Conservation (phyloP, 2,888 invertebrate genomes). For the Cheilosia impressa region DNA sequence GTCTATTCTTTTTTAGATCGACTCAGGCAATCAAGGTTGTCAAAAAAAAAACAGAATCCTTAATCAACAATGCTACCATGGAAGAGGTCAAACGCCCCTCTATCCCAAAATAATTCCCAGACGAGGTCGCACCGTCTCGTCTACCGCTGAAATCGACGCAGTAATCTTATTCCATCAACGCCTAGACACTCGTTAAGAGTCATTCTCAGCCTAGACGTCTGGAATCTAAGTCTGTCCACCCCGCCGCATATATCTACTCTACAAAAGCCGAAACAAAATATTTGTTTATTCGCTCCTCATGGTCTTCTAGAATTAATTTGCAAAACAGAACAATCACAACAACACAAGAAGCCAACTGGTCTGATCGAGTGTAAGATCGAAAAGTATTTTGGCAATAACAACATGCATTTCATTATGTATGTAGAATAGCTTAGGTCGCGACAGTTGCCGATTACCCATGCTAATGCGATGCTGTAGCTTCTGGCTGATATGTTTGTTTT, state of each 20-base stretch:
- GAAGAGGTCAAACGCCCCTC: slow-evolving; percentile 34
- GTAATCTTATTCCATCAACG: slow-evolving; percentile 26
- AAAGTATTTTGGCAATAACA: slow-evolving; percentile 43
- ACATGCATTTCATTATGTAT: slow-evolving; percentile 65
- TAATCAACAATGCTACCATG: not conserved
- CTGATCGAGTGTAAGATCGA: slow-evolving; percentile 10
- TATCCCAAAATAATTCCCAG: slow-evolving; percentile 40
- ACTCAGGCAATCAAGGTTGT: slow-evolving; percentile 15
- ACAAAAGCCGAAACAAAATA: slow-evolving; percentile 44
- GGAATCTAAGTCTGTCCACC: slow-evolving; percentile 23
- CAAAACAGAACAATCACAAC: slow-evolving; percentile 12
- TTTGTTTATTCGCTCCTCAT: no score
- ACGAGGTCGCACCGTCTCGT: slow-evolving; percentile 40
- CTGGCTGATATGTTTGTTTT: slow-evolving; percentile 14
- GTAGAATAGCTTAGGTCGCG: slow-evolving; percentile 57
- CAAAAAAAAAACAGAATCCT: not conserved
- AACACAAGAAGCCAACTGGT: not conserved
- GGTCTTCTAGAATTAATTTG: slow-evolving; percentile 48
- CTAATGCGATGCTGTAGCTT: slow-evolving; percentile 29
- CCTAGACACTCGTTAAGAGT: slow-evolving; percentile 34
- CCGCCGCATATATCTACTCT: slow-evolving; percentile 20
- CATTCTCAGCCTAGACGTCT: slow-evolving; percentile 42
- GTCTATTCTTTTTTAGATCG: slow-evolving; percentile 5
- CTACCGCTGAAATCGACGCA: slow-evolving; percentile 14
- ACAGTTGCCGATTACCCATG: slow-evolving; percentile 49